Base-by-base conservation (phyloP, 2,888 invertebrate species). In the Ophion costatus region DNA sequence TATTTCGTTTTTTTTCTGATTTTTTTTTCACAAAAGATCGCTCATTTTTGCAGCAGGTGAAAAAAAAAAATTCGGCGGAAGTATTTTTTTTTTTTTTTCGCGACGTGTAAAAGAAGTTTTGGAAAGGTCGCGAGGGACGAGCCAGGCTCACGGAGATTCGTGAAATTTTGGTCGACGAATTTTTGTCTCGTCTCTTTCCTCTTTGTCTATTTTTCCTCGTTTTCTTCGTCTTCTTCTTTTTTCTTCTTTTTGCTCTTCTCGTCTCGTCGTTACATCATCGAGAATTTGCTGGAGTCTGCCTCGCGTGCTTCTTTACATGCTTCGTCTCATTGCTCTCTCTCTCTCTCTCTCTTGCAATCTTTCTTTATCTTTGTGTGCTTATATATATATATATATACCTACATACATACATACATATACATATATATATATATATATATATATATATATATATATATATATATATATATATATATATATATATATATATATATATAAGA, bases 191-290 rank as follows among this genome's bases (percentile, higher is more conserved):
- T 61, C n/a, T 59, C 61, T n/a, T 24, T n/a, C 1, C 20, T 38
- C 56, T 3, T 29, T 2, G 1, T 29, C 29, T 17, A 45, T 24
- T 57, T 57, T 77, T 24, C 38, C 17, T 38, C 56, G 10, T 63
- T 57, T 64, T 42, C 38, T 24, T 78, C 59, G 33, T 38, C n/a
- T 14, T 42, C 57, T 61, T 42, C 63, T 20, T 33, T 20, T 20
- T 10, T 59, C 14, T 66, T 22, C n/a, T 20, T 73, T 11, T 67
- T 22, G 38, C 66, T 63, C 51, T 69, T 63, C 17, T n/a, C 71
- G 57, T 42, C 74, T 67, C 75, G 63, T 42, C 51, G 79, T 80
- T 83, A 80, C 80, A 76, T 80, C 69, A 76, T 76, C 80, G 51
- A 66, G 61, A 80, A 56, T 73, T 66, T 24, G 66, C 80, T 73